Conservation (phyloP, 2,113 vertebrate species). For the Pygoscelis adeliae region DNA sequence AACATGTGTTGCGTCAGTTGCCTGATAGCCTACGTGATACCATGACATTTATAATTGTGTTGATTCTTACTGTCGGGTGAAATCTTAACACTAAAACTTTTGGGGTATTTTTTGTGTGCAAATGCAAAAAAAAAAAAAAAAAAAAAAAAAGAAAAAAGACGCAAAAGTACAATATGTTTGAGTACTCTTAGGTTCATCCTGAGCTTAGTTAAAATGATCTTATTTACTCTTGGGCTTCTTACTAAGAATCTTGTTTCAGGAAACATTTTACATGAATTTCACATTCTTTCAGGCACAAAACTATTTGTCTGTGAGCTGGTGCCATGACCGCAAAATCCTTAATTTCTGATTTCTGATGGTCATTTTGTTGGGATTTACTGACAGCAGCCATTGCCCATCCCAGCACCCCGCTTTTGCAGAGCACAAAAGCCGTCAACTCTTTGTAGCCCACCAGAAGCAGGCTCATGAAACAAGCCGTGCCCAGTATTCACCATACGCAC, state of each 20-base stretch:
- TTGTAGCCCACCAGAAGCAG: background rate
- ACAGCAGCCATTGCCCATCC: background rate
- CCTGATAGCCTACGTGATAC: background rate
- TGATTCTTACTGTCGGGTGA: background rate
- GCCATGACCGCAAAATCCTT: background rate
- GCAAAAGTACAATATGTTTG: background rate
- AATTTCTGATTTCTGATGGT: background rate
- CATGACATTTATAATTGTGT: background rate
- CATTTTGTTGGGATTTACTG: background rate
- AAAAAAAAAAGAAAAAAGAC: background rate
- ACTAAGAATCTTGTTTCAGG: background rate
- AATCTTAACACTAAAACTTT: background rate
- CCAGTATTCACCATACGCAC: background rate
- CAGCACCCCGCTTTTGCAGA: background rate
- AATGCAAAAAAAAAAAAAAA: background rate
- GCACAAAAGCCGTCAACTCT: background rate
- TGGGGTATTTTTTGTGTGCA: background rate
- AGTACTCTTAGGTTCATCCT: background rate
- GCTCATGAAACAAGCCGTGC: background rate
- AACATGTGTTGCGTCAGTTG: background rate
- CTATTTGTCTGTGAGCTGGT: background rate
- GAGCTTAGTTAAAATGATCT: background rate
- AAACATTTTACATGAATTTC: background rate
- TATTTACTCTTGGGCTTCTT: background rate
- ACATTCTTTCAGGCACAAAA: background rate